Conservation (phyloP, 2,113 vertebrate species). For the Dromiciops gliroides region DNA sequence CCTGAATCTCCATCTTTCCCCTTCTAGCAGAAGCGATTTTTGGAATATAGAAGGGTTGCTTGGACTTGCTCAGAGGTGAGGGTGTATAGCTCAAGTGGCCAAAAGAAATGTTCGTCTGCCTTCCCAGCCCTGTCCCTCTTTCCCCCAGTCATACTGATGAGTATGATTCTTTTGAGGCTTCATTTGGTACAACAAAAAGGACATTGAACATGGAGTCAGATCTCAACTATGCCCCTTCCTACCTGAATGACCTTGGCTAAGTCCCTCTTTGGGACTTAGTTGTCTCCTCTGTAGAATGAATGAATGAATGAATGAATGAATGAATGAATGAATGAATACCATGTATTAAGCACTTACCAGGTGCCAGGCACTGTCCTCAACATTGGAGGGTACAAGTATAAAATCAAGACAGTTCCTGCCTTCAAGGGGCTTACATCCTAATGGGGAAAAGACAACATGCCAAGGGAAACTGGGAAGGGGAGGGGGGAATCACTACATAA, state of each 20-base stretch:
- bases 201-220: not conserved
- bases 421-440: not conserved
- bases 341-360: not conserved
- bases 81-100: not conserved
- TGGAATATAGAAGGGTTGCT: not conserved
- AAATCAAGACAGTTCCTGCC: not conserved
- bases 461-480: not conserved
- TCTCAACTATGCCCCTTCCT: not conserved
- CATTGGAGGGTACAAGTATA: not conserved
- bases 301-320: too few relatives aligned
- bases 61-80: not conserved
- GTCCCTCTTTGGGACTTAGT: not conserved
- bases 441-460: not conserved
- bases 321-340: not conserved
- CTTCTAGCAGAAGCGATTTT: not conserved
- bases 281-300: not conserved
- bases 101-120: not conserved
- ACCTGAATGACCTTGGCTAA: not conserved
- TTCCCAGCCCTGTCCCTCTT: not conserved
- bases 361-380: not conserved
- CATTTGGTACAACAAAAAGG: not conserved
- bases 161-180: not conserved
- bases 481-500: not conserved
- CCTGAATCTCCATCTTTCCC: not conserved
- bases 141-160: accelerated